These are phyloP conservation scores for Catalaphyllia jardinei DNA, from an alignment of 64 coral and sea anemone species.

Conservation along the genomic window DNA sequence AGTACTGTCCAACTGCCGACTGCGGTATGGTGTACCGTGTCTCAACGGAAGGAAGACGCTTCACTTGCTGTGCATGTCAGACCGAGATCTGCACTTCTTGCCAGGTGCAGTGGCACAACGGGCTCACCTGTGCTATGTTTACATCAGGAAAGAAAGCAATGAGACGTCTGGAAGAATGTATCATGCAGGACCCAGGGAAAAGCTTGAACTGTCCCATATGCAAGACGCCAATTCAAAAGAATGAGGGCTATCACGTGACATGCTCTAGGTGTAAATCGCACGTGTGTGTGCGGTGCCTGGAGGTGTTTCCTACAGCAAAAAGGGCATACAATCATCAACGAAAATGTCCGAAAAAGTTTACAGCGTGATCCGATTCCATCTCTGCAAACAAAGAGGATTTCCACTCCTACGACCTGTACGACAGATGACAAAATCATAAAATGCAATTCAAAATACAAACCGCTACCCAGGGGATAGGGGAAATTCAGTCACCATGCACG, in stretches of 20 bases:
- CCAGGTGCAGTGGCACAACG: slow-evolving; percentile 66
- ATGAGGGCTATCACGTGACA: slow-evolving; percentile 74
- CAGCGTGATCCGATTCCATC: neutral
- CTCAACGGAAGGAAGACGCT: slow-evolving; percentile 46
- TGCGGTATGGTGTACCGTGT: slow-evolving; percentile 85
- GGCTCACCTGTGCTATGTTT: slow-evolving; percentile 66
- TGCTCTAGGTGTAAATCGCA: slow-evolving; percentile 54
- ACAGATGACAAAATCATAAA: too few species aligned
- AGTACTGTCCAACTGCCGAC: slow-evolving; percentile 77
- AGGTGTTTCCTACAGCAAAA: slow-evolving; percentile 9
- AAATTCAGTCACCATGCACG: too few species aligned
- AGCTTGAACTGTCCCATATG: slow-evolving; percentile 73
- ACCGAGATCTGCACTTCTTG: slow-evolving; percentile 71
- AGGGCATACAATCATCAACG: slow-evolving; percentile 62
- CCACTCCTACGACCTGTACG: too few species aligned
- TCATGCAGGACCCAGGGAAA: slow-evolving; percentile 49
- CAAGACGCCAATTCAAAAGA: slow-evolving; percentile 59
- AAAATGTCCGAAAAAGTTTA: neutral
- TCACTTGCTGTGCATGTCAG: slow-evolving; percentile 57
- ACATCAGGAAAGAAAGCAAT: slow-evolving; percentile 56
- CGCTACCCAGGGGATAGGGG: too few species aligned
- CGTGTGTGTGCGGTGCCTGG: slow-evolving; percentile 73
- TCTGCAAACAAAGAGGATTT: too few species aligned
- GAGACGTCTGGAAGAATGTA: slow-evolving; percentile 64
- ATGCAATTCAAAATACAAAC: too few species aligned